These are phyloP conservation scores for Clytia hemisphaerica DNA, from an alignment of 30 jellyfish, hydroid and myxozoan species.

Conservation along the genomic window DNA sequence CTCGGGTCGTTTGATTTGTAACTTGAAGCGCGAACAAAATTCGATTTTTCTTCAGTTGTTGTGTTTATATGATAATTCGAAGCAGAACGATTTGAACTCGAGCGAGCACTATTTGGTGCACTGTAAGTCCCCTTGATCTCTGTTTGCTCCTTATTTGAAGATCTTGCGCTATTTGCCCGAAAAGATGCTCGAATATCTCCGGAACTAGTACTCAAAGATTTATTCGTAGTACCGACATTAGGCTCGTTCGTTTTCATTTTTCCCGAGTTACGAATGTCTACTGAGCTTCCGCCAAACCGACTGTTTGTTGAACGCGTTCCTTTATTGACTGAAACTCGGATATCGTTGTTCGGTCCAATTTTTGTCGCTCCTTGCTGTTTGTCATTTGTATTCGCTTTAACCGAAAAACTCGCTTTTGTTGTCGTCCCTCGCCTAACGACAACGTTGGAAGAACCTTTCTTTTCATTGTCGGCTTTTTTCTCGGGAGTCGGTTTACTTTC, in stretches of 20 bases:
- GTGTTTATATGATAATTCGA: too few relatives aligned
- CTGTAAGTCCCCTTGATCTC: neutral
- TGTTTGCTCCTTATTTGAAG: neutral
- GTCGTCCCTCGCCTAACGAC: too few relatives aligned
- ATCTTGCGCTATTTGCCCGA: neutral
- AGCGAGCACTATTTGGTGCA: neutral
- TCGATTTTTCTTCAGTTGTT: too few relatives aligned
- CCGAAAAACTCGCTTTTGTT: too few relatives aligned
- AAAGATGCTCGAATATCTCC: neutral
- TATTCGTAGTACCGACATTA: neutral
- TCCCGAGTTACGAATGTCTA: neutral
- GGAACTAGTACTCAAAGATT: neutral
- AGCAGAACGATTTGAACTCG: neutral
- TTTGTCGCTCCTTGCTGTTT: too few relatives aligned
- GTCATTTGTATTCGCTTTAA: too few relatives aligned
- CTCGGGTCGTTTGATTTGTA: too few relatives aligned
- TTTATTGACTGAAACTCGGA: too few relatives aligned
- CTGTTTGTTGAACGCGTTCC: too few relatives aligned
- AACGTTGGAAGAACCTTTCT: too few relatives aligned
- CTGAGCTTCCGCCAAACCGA: conserved; percentile 3
- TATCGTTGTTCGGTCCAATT: too few relatives aligned
- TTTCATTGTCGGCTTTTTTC: neutral
- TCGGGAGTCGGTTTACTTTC: neutral
- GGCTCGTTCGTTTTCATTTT: neutral
- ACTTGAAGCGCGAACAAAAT: too few relatives aligned